Evolutionary conservation across 2,888 invertebrate genomes (phyloP).

Genomic region (Drosophila subsilvestris): DNA sequence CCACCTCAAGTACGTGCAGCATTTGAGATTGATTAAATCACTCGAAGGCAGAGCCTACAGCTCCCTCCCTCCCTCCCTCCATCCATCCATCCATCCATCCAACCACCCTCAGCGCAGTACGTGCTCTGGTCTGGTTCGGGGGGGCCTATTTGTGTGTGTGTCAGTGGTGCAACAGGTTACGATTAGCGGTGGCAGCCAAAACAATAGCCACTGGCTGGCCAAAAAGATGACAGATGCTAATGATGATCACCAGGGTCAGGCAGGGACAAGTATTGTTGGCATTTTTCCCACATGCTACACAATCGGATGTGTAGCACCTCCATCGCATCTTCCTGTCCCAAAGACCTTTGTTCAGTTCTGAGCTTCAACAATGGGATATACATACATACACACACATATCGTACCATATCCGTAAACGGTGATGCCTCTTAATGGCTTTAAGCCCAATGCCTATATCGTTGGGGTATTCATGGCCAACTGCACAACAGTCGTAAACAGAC

Average conservation of each 20-base stretch:
- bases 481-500: neutral
- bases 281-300: conserved; percentile 29
- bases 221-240: conserved; percentile 44
- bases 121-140: conserved; percentile 25
- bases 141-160: conserved; percentile 13
- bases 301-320: conserved; percentile 3
- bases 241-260: conserved; percentile 37
- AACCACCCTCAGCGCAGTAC: conserved; percentile 20
- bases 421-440: neutral
- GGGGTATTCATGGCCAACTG: neutral
- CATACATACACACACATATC: too few species aligned
- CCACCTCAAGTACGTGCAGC: neutral
- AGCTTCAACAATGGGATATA: conserved; percentile 8
- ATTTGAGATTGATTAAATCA: neutral
- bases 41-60: neutral
- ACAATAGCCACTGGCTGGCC: neutral
- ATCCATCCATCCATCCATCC: too few species aligned
- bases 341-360: conserved; percentile 22
- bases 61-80: too few species aligned
- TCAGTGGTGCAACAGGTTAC: conserved; percentile 46
- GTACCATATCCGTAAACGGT: neutral
- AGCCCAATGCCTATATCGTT: neutral
- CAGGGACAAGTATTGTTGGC: conserved; percentile 35
- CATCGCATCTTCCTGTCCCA: neutral
- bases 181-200: conserved; percentile 4